Evolutionary conservation across 1,140 invertebrate species (phyloP), one percentile per base, ranked within the genome.

Genomic region (Prorops nasuta): DNA sequence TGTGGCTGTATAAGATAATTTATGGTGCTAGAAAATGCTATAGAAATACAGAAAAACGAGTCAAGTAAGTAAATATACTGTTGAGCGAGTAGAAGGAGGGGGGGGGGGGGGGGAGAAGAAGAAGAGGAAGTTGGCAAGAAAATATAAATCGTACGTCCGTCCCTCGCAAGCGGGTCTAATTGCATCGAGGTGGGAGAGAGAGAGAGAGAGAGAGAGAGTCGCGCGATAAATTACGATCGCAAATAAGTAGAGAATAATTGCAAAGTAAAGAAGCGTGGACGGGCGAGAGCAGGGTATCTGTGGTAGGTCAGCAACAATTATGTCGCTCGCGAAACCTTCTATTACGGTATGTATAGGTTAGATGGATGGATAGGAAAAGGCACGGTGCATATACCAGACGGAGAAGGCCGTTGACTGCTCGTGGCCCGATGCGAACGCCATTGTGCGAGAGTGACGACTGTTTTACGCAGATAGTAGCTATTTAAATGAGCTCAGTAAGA

Each of bases 401-500:
- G n/a, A n/a, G n/a, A n/a, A n/a, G n/a, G n/a, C 34, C 41, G 45
- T 50, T 43, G 17, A 18, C 40, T 24, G 12, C 18, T 32, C 2
- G 12, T 15, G 31, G 8, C 16, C n/a, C n/a, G 31, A 10, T 31
- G 44, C 35, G 40, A 21, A 18, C 18, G 21, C 16, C 18, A 20
- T 34, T 18, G 34, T 19, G 28, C 21, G 36, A 10, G 20, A 48
- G 50, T 52, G 50, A 52, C 50, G 44, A 52, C 50, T 52, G 50
- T 52, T 52, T 52, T 44, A 44, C 50, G 50, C 38, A 52, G 50
- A 52, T 52, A 52, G 50, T 48, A 52, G 43, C 43, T 52, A 52
- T 52, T 52, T 52, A 52, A 52, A 52, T 52, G 50, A 52, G 50
- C 44, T 39, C n/a, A n/a, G n/a, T n/a, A n/a, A n/a, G n/a, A n/a